A percentile compares a stretch with the other conserved stretches of the same genome.
These are phyloP conservation scores for Monoplex corrugatus DNA, from an alignment of 2,888 invertebrate species.

Conservation along the genomic window DNA sequence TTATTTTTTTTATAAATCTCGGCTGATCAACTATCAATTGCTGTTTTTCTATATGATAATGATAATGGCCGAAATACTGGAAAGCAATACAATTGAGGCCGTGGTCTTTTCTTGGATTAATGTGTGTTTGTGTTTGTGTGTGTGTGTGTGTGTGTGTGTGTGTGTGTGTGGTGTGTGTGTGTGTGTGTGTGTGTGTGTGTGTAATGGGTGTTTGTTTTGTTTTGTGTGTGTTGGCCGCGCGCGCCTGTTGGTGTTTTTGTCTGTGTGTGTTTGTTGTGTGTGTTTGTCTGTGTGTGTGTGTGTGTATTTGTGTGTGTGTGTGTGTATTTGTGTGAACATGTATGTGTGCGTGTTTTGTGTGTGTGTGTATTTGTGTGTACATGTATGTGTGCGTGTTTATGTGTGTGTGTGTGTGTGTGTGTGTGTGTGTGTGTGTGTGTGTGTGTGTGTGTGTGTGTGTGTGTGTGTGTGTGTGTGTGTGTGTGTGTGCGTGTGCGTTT, in stretches of 20 bases:
- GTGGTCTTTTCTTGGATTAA: too few species aligned
- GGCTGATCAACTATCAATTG: too few species aligned
- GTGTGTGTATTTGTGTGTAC: neutral
- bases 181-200: slow-evolving; percentile 11
- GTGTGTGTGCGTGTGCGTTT: neutral
- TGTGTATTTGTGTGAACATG: too few species aligned
- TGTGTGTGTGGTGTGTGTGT: neutral
- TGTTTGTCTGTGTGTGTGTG: neutral
- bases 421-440: neutral
- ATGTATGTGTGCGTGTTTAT: neutral
- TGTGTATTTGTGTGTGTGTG: neutral
- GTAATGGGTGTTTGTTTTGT: neutral
- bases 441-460: neutral
- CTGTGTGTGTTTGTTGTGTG: neutral
- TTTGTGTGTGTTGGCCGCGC: slow-evolving; percentile 20
- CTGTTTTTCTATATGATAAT: too few species aligned
- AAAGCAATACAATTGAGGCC: too few species aligned
- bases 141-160: neutral
- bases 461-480: neutral
- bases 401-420: neutral
- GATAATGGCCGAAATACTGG: too few species aligned
- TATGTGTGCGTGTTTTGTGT: neutral
- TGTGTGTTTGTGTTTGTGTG: too few species aligned
- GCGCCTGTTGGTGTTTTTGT: neutral
- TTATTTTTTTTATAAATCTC: too few species aligned